Conservation (phyloP, 2,888 invertebrate species). For the Meteorus colon region DNA sequence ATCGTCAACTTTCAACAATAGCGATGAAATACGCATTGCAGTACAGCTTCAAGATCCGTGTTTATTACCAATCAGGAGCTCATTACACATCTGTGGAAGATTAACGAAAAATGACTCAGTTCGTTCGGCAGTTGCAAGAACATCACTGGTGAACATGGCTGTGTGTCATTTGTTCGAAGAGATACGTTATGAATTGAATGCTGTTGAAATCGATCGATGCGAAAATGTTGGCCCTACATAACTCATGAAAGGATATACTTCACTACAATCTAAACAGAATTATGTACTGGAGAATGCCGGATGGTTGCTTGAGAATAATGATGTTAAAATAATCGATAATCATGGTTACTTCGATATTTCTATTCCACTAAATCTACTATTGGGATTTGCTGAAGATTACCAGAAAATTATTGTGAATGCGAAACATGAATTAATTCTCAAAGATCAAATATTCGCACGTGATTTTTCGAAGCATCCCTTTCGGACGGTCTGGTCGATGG, state of each 20-base stretch:
- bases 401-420: slow-evolving; percentile 67
- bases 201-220: slow-evolving; percentile 61
- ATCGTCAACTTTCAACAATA: slow-evolving; percentile 43
- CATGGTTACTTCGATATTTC: slow-evolving; percentile 57
- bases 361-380: slow-evolving; percentile 59
- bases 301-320: slow-evolving; percentile 36
- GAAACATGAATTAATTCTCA: slow-evolving; percentile 64
- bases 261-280: slow-evolving; percentile 50
- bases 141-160: slow-evolving; percentile 42
- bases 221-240: slow-evolving; percentile 64
- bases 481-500: no score
- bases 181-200: slow-evolving; percentile 66
- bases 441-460: no score
- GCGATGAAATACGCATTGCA: slow-evolving; percentile 50
- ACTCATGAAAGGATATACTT: slow-evolving; percentile 65
- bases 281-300: slow-evolving; percentile 44
- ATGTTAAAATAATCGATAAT: slow-evolving; percentile 41
- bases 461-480: no score
- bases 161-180: slow-evolving; percentile 63
- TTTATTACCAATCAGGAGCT: slow-evolving; percentile 21
- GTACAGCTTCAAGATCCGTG: slow-evolving; percentile 46
- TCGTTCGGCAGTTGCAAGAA: slow-evolving; percentile 4
- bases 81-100: slow-evolving; percentile 44
- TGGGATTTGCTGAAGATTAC: slow-evolving; percentile 67
- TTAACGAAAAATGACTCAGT: slow-evolving; percentile 23